These are phyloP conservation scores for Fragum fragum DNA, from an alignment of 2,888 invertebrate species.

Conservation along the genomic window DNA sequence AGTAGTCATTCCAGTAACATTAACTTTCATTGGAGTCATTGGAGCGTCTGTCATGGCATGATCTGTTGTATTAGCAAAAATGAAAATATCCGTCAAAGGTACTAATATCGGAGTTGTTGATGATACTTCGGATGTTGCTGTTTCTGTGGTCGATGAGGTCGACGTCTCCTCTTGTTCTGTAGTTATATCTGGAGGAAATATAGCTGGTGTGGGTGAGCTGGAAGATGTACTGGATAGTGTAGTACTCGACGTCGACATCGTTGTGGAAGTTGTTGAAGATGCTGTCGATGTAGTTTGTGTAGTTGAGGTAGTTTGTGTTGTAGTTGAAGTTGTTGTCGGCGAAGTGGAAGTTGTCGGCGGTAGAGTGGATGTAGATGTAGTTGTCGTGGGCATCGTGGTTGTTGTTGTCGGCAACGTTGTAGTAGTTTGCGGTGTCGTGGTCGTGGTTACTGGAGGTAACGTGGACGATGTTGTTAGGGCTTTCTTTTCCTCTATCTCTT, in stretches of 20 bases:
- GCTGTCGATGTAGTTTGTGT: background rate
- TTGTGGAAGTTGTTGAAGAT: slow-evolving; percentile 12
- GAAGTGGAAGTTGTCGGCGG: background rate
- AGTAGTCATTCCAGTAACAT: background rate
- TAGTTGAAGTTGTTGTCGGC: background rate
- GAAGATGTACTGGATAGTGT: background rate
- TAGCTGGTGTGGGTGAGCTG: background rate
- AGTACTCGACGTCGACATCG: background rate
- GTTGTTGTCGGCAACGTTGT: background rate
- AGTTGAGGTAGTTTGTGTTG: background rate
- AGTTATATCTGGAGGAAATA: background rate
- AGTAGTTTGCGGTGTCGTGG: background rate
- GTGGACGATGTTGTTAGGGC: slow-evolving; percentile 18
- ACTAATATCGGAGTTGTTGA: background rate
- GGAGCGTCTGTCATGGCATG: background rate
- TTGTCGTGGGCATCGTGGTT: background rate
- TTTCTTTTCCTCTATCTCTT: slow-evolving; percentile 31
- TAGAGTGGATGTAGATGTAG: background rate
- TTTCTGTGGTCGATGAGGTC: background rate
- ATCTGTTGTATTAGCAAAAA: background rate
- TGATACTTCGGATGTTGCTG: background rate
- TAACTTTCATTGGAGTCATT: background rate
- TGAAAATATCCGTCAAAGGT: background rate
- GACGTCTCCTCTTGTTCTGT: background rate
- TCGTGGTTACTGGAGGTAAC: background rate